Evolutionary conservation across 2,113 vertebrate genomes (phyloP), one percentile per base, ranked within the genome.

Genomic region (Varanus salvator): DNA sequence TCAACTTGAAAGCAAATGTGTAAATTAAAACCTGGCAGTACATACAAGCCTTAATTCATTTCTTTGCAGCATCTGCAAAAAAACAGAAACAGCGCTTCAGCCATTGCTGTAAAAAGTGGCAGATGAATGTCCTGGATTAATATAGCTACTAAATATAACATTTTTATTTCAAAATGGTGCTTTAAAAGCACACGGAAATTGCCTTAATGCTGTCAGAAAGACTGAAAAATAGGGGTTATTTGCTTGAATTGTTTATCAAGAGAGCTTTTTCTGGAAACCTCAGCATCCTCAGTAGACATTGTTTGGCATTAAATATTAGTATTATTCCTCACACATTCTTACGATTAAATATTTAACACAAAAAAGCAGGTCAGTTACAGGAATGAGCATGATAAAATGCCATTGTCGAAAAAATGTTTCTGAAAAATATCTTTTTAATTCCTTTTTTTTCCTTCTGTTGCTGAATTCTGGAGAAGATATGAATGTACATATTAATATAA

Each of bases 131-230:
- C 0, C 91, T 88, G 87, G 72, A 91, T 93, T 60, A 83, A 29
- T 84, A 60, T 68, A 91, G 81, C 85, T 95, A 93, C 85, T 95
- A 94, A 94, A 95, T 91, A 88, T 31, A 84, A 66, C 94, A 93
- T 91, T 91, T 91, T 91, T 94, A 87, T 89, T 94, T 96, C 89
- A 90, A 60, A 87, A 87, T 75, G 94, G 86, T 91, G 85, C 14
- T 81, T 93, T 91, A 92, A 94, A 93, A 93, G 88, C 72, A 89
- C 90, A 89, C 84, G 93, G 90, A 80, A 94, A 93, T 95, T 92
- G 92, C 89, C 92, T 93, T 91, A 91, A 87, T 94, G 91, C 93
- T 91, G 92, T 89, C 88, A 84, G n/a, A 11, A 85, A 4, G n/a
- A 68, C 83, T 87, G 89, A 78, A 52, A 74, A 90, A 87, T 85